phyloP scores from a whole-genome alignment of 2,888 invertebrate species.

The Diplazon laetatorius region DNA sequence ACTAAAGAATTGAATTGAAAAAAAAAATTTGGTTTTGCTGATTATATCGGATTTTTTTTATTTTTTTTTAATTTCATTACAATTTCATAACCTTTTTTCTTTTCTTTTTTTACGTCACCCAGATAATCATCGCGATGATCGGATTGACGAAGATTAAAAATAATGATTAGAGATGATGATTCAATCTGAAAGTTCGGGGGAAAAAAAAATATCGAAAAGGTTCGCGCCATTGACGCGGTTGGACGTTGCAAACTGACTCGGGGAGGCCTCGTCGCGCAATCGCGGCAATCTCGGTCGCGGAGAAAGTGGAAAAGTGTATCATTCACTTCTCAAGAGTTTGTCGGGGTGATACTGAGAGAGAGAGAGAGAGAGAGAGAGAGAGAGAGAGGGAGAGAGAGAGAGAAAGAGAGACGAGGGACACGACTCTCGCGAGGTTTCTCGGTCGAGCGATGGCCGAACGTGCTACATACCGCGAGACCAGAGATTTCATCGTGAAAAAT shows the following conservation, averaged over 20 bases:
- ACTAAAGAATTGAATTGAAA: too few relatives aligned
- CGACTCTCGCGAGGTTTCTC: conserved; percentile 60
- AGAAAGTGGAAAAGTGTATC: conserved; percentile 79
- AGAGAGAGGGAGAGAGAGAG: too few relatives aligned
- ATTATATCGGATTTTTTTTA: background rate
- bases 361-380: too few relatives aligned
- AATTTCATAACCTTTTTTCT: too few relatives aligned
- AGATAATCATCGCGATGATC: too few relatives aligned
- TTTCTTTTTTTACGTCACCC: too few relatives aligned
- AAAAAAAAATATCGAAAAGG: too few relatives aligned
- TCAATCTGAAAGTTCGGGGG: background rate
- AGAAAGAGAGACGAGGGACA: conserved; percentile 41
- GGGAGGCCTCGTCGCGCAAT: conserved; percentile 68
- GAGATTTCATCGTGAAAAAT: background rate
- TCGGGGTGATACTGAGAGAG: conserved; percentile 49
- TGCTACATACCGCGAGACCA: conserved; percentile 42
- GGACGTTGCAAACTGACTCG: conserved; percentile 63
- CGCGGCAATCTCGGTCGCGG: conserved; percentile 74
- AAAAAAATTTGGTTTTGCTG: background rate
- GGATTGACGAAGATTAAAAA: too few relatives aligned
- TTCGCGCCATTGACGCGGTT: conserved; percentile 14
- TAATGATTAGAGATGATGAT: background rate
- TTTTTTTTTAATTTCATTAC: background rate
- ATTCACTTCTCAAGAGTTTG: conserved; percentile 66
- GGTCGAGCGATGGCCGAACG: conserved; percentile 56